These are phyloP conservation scores for Chroicocephalus ridibundus DNA, from an alignment of 2,113 vertebrate species.

Conservation along the genomic window DNA sequence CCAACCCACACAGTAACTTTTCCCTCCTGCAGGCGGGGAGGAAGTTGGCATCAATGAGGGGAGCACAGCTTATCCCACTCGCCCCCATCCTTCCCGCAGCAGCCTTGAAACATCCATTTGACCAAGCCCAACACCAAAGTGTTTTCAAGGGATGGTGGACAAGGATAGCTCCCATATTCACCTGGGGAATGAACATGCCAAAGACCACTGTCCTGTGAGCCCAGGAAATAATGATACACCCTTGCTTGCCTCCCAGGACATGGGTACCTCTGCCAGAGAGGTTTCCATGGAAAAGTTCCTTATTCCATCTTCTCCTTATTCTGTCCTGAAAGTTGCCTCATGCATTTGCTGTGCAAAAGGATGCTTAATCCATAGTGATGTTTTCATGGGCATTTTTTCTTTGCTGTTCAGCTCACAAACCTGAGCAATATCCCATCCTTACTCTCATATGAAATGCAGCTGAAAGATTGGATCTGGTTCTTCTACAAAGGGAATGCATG, in stretches of 20 bases:
- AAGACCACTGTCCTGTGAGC: fast-evolving
- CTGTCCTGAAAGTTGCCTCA: neutral
- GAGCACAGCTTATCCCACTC: neutral
- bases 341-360: neutral
- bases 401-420: neutral
- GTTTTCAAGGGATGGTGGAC: neutral
- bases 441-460: neutral
- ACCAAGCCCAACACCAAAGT: neutral
- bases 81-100: neutral
- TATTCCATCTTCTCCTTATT: neutral
- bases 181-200: neutral
- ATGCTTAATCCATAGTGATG: neutral
- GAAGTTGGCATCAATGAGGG: neutral
- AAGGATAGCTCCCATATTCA: neutral
- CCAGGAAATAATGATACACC: neutral
- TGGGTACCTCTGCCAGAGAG: neutral
- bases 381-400: neutral
- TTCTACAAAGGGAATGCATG: neutral
- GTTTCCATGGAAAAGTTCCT: neutral
- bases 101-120: neutral
- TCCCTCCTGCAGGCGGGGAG: neutral
- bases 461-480: neutral
- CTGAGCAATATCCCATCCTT: neutral
- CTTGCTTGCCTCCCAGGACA: neutral
- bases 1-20: neutral